These are phyloP conservation scores for Keiferia lycopersicella DNA, from an alignment of 2,888 invertebrate species.

Conservation along the genomic window DNA sequence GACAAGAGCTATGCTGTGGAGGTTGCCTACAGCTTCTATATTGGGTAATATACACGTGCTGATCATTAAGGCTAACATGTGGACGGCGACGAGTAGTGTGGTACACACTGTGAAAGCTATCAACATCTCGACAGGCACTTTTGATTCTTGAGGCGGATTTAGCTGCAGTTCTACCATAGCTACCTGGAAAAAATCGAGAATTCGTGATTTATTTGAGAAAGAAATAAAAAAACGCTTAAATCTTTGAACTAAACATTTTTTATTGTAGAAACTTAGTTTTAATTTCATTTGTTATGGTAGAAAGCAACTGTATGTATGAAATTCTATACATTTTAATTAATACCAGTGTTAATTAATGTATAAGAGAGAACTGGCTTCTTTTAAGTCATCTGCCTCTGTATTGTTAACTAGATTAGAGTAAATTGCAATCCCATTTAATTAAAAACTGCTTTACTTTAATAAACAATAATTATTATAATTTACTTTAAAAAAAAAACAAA, in stretches of 20 bases:
- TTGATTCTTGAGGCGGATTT: constrained; percentile 82
- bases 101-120: constrained; percentile 97
- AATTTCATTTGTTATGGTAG: neutral
- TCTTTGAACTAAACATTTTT: neutral
- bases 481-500: too few species aligned
- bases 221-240: neutral
- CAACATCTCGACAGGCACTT: constrained; percentile 90
- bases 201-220: neutral
- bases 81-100: constrained; percentile 97
- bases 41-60: constrained; percentile 99
- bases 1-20: constrained; percentile 92
- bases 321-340: too few species aligned
- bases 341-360: too few species aligned
- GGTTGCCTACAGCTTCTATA: constrained; percentile 97
- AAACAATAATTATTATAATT: too few species aligned
- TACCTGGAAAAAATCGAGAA: constrained; percentile 78
- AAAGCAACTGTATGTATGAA: too few species aligned
- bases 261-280: neutral
- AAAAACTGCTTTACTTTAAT: too few species aligned
- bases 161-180: constrained; percentile 99
- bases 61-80: constrained; percentile 99
- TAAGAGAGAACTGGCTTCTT: too few species aligned
- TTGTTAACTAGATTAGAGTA: too few species aligned
- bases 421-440: too few species aligned
- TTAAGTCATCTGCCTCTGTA: too few species aligned